Conservation (phyloP, 2,113 vertebrate genomes). For the Nanger granti region DNA sequence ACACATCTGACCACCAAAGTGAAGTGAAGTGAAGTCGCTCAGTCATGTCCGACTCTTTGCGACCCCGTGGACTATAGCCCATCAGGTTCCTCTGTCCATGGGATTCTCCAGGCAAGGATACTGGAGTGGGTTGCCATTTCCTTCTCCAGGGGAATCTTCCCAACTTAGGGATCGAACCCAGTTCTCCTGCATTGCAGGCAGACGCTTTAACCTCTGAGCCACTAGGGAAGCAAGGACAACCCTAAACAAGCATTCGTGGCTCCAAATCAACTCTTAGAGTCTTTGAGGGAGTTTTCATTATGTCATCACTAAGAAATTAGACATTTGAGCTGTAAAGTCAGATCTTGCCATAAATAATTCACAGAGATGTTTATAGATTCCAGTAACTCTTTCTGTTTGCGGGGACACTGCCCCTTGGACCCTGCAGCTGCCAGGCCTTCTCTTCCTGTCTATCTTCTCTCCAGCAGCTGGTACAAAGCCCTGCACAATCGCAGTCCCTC, state of each 20-base stretch:
- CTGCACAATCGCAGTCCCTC: constrained; percentile 21
- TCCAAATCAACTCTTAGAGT: constrained; percentile 31
- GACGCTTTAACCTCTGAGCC: too few species aligned
- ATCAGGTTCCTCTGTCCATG: too few species aligned
- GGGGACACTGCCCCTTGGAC: background rate
- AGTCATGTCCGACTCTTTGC: too few species aligned
- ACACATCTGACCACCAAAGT: background rate
- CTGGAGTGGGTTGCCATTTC: too few species aligned
- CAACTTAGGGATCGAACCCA: too few species aligned
- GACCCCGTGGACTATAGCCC: too few species aligned
- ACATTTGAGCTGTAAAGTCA: constrained; percentile 48
- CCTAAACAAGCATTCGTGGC: constrained; percentile 26
- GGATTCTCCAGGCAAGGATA: too few species aligned
- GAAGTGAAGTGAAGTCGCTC: too few species aligned
- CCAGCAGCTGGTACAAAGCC: constrained; percentile 50
- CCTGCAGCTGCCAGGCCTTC: fast-evolving
- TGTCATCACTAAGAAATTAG: constrained; percentile 53
- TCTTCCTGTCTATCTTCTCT: background rate
- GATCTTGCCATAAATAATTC: constrained; percentile 73
- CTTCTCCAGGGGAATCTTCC: too few species aligned
- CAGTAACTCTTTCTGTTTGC: constrained; percentile 51
- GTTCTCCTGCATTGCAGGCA: too few species aligned
- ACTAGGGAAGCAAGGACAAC: background rate
- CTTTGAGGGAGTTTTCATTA: background rate
- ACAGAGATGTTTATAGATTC: constrained; percentile 66